phyloP scores from a whole-genome alignment of 2,888 invertebrate genomes.

The Azorinus chamasolen region DNA sequence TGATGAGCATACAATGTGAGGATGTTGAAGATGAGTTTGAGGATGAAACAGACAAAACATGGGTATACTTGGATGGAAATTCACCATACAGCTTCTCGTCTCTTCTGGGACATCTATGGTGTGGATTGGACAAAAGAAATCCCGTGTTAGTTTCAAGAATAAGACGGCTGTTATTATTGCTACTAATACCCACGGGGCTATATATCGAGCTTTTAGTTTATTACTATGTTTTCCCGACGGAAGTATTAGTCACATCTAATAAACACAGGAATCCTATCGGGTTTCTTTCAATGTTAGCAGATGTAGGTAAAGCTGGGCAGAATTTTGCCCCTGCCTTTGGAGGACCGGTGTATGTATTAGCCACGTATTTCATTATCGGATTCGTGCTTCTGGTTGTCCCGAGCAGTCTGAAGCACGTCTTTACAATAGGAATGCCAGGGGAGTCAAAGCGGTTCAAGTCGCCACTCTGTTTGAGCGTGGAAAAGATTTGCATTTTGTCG shows the following conservation, averaged over 20 bases:
- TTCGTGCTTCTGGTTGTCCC: conserved; percentile 40
- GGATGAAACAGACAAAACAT: conserved; percentile 4
- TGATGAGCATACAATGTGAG: background rate
- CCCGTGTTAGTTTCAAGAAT: conserved; percentile 31
- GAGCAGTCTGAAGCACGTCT: conserved; percentile 20
- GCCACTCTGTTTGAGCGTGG: conserved; percentile 30
- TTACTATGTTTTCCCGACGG: conserved; percentile 3
- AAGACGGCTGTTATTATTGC: conserved; percentile 24
- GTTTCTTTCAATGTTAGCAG: conserved; percentile 28
- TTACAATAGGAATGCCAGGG: conserved; percentile 32
- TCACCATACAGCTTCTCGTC: conserved; percentile 20
- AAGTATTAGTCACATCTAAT: conserved; percentile 8
- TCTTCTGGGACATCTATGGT: background rate
- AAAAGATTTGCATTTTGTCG: too few species aligned
- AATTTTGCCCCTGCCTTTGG: conserved; percentile 38
- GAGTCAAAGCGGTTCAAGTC: background rate
- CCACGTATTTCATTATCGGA: conserved; percentile 22
- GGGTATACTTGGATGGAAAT: conserved; percentile 28
- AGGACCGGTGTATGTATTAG: conserved; percentile 22
- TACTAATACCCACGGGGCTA: conserved; percentile 24
- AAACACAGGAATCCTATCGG: conserved; percentile 33
- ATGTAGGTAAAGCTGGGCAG: conserved; percentile 4
- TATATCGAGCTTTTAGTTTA: conserved; percentile 26
- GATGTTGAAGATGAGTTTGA: background rate
- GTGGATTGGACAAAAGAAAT: conserved; percentile 8